Evolutionary conservation across 2,797 vertebrate genomes (phyloP), one percentile per base, ranked within the genome.

Genomic region (Neostethus bicornis): DNA sequence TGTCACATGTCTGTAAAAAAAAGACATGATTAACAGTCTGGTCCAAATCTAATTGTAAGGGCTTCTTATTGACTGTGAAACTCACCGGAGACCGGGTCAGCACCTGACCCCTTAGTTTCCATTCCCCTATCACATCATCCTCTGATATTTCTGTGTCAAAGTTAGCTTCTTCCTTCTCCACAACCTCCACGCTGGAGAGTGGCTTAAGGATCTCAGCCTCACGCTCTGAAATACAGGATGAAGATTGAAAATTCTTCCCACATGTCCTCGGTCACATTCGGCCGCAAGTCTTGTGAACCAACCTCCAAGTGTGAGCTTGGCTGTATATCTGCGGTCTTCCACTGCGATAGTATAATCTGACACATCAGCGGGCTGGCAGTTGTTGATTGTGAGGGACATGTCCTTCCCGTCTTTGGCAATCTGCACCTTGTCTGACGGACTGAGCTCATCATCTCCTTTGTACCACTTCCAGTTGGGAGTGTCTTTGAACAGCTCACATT

Each of bases 121-220:
- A 99, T 77, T 99, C 93, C 39, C 96, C 96, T 13, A 81, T 81
- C 47, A 99, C 60, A 34, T 99, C 97, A 0, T 91, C 93, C 64
- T 98, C 96, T 4, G 96, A 96, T 82, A 97, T 98, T 79, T 98
- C 97, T 8, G 95, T 91, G 49, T 98, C 91, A 75, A 99, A 99
- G 82, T 73, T 92, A 59, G 95, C 96, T 17, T 94, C 96, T 70
- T 96, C 94, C 77, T 98, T 98, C 84, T 99, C 97, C 2, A 96
- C 94, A 74, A 99, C 89, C 46, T 96, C 96, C 58, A 96, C 88
- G 46, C 94, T 95, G 45, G 92, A 73, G 52, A 99, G 90, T 6
- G 96, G 96, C 73, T 97, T 98, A 73, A 99, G 89, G 76, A 99
- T 79, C 57, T 96, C 85, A 20, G 95, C 94, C 66, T 98, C 96